phyloP scores from a whole-genome alignment of 2,797 vertebrate genomes.

The Leuciscus waleckii region DNA sequence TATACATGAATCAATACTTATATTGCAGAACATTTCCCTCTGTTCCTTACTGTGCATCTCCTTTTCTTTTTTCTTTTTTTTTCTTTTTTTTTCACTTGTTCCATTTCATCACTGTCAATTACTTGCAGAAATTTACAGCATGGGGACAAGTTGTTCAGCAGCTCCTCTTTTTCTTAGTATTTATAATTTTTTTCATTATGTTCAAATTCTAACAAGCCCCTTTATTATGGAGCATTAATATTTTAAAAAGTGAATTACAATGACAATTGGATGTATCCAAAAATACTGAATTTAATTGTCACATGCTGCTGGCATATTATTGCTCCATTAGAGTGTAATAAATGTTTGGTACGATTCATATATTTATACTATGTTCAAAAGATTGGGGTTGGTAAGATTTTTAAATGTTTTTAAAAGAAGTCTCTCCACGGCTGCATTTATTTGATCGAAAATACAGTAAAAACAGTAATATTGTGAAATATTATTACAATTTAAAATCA shows the following conservation, averaged over 20 bases:
- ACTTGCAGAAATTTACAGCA: slow-evolving; percentile 83
- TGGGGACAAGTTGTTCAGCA: slow-evolving; percentile 89
- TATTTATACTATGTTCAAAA: not conserved
- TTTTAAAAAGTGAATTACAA: not conserved
- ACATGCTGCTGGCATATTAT: not conserved
- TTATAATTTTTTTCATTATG: slow-evolving; percentile 4
- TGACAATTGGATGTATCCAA: not conserved
- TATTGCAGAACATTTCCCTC: slow-evolving; percentile 16
- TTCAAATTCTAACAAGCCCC: not conserved
- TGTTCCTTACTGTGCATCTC: not conserved
- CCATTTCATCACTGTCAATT: slow-evolving; percentile 67
- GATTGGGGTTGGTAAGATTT: not conserved
- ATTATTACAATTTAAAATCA: not conserved
- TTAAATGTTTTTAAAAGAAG: not conserved
- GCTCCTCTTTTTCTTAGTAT: slow-evolving; percentile 63
- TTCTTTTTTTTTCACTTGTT: not conserved
- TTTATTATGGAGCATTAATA: slow-evolving; percentile 3
- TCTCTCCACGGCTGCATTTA: not conserved
- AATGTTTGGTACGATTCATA: not conserved
- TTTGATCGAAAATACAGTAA: not conserved
- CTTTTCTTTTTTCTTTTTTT: not conserved
- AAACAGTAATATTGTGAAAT: not conserved
- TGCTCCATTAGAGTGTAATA: not conserved
- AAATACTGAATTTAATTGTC: slow-evolving; percentile 13
- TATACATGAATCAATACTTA: not conserved